A percentile compares a stretch with the other conserved stretches of the same genome.
Conservation (phyloP, 1,140 invertebrate genomes). For the Coelopa frigida region DNA sequence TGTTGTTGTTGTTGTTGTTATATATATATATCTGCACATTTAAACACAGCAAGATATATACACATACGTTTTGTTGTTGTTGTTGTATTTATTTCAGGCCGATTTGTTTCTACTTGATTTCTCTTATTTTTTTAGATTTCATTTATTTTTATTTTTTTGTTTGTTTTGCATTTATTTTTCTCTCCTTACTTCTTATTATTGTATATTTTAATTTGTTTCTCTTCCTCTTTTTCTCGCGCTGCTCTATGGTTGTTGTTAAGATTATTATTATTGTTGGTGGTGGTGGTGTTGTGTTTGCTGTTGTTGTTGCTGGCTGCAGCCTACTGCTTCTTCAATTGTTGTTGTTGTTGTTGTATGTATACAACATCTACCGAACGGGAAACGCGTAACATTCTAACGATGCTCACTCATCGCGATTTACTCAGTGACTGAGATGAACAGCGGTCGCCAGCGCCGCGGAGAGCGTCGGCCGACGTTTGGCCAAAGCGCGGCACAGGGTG, state of each 20-base stretch:
- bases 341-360: slow-evolving; percentile 5
- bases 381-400: slow-evolving; percentile 13
- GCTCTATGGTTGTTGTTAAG: slow-evolving; percentile 11
- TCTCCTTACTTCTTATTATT: slow-evolving; percentile 21
- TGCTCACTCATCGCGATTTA: slow-evolving; percentile 20
- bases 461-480: no score
- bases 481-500: no score
- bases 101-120: neutral
- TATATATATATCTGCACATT: no score
- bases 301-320: slow-evolving; percentile 15
- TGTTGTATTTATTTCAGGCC: neutral
- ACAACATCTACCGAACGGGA: slow-evolving; percentile 5
- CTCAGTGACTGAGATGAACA: slow-evolving; percentile 21
- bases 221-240: slow-evolving; percentile 15
- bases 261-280: slow-evolving; percentile 29
- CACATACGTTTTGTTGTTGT: no score
- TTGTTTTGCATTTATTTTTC: neutral
- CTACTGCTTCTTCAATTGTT: neutral
- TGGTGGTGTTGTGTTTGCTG: slow-evolving; percentile 17
- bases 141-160: slow-evolving; percentile 1
- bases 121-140: neutral
- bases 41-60: no score
- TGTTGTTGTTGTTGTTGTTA: no score
- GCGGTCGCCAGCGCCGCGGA: no score
- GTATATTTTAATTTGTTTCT: slow-evolving; percentile 15